Evolutionary conservation across 2,113 vertebrate genomes (phyloP).

Genomic region (Talpa occidentalis): DNA sequence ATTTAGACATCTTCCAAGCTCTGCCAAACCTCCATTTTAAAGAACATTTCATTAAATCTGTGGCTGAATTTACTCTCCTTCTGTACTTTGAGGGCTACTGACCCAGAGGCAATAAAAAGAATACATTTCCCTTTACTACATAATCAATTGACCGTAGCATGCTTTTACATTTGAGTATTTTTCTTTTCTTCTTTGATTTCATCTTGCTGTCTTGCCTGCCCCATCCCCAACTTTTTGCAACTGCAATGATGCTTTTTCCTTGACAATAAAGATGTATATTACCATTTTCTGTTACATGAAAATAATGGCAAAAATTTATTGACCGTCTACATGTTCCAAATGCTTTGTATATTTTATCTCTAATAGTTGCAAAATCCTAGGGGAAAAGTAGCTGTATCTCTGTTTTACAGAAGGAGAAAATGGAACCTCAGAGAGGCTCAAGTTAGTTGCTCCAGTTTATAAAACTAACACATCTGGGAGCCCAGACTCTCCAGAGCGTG

Average conservation of each 20-base stretch:
- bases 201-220: background rate
- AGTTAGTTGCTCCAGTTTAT: background rate
- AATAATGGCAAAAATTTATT: background rate
- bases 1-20: background rate
- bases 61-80: background rate
- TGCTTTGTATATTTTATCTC: background rate
- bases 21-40: background rate
- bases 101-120: background rate
- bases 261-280: background rate
- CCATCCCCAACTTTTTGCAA: background rate
- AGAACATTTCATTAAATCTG: background rate
- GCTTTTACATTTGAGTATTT: background rate
- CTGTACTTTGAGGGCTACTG: background rate
- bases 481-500: fast-evolving
- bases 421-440: background rate
- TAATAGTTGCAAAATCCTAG: background rate
- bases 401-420: background rate
- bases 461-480: background rate
- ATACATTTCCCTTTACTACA: background rate
- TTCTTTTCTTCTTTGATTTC: background rate
- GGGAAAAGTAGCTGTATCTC: background rate
- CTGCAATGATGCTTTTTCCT: background rate
- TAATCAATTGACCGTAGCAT: background rate
- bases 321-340: background rate
- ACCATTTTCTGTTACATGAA: constrained; percentile 8